Percentiles rank a stretch among this genome's conserved stretches.
phyloP scores from a whole-genome alignment of 2,888 invertebrate genomes.

The Yponomeuta cagnagella region DNA sequence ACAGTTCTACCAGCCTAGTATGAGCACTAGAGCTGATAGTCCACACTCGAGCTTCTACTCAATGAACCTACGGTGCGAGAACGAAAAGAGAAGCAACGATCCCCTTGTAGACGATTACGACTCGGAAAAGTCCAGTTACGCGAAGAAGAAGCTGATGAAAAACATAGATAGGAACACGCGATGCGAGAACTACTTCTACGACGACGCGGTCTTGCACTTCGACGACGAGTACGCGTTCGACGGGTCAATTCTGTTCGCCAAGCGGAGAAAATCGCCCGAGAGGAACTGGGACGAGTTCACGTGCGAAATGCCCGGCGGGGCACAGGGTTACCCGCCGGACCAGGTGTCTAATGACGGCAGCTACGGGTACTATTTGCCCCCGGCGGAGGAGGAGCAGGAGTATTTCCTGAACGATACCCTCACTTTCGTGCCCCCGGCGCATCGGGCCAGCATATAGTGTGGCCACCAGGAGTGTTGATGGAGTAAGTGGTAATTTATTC shows the following conservation, averaged over 20 bases:
- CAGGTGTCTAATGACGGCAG: slow-evolving; percentile 63
- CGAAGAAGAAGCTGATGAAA: slow-evolving; percentile 60
- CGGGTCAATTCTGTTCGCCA: slow-evolving; percentile 65
- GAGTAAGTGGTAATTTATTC: slow-evolving; percentile 23
- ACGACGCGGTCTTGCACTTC: slow-evolving; percentile 64
- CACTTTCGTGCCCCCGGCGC: slow-evolving; percentile 63
- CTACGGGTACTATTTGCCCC: slow-evolving; percentile 64
- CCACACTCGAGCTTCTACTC: slow-evolving; percentile 61
- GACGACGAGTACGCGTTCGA: slow-evolving; percentile 70
- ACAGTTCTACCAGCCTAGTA: slow-evolving; percentile 45
- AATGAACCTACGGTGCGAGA: slow-evolving; percentile 54
- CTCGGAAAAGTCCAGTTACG: slow-evolving; percentile 67
- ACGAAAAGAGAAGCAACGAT: slow-evolving; percentile 53
- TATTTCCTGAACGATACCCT: slow-evolving; percentile 66
- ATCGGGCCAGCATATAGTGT: slow-evolving; percentile 66
- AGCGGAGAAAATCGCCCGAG: slow-evolving; percentile 62
- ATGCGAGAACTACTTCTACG: slow-evolving; percentile 66
- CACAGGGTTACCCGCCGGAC: slow-evolving; percentile 28
- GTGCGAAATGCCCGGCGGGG: slow-evolving; percentile 44
- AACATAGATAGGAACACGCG: slow-evolving; percentile 64
- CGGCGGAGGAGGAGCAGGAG: slow-evolving; percentile 56
- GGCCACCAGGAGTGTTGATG: slow-evolving; percentile 23
- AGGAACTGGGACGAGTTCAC: slow-evolving; percentile 51
- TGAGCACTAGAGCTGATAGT: slow-evolving; percentile 46
- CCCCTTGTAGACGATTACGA: slow-evolving; percentile 67